Evolutionary conservation across 2,888 invertebrate species (phyloP).

Genomic region (Punctoribates punctum): DNA sequence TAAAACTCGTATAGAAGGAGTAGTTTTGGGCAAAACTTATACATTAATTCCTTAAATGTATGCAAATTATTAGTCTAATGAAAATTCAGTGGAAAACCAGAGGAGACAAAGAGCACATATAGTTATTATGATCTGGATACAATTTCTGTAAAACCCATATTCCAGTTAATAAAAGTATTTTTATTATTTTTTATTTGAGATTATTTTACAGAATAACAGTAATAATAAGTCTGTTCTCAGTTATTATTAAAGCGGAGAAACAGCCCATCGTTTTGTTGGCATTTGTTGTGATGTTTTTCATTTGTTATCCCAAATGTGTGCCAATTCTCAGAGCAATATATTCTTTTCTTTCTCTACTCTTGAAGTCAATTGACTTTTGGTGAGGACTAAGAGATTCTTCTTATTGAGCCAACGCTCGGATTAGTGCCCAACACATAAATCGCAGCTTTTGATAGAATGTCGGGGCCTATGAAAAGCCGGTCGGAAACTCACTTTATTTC

Average conservation of each 20-base stretch:
- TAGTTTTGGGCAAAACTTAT: too few species aligned
- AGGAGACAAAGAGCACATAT: too few species aligned
- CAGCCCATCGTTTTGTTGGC: not conserved
- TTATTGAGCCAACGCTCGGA: not conserved
- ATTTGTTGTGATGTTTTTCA: not conserved
- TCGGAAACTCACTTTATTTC: conserved; percentile 12
- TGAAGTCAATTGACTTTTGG: not conserved
- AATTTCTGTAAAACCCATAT: too few species aligned
- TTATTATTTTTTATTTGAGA: too few species aligned
- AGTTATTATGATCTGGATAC: too few species aligned
- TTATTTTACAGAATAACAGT: too few species aligned
- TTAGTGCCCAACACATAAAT: not conserved
- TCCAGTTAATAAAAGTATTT: too few species aligned
- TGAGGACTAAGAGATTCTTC: not conserved
- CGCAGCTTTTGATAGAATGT: not conserved
- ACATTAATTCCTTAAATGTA: too few species aligned
- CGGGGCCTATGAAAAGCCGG: not conserved
- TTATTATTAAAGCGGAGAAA: not conserved
- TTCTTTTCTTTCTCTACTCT: not conserved
- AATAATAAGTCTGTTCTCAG: not conserved
- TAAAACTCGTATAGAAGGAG: too few species aligned
- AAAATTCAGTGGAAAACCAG: too few species aligned
- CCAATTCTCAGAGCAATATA: conserved; percentile 6
- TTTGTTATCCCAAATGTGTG: not conserved
- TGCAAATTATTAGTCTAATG: too few species aligned